Evolutionary conservation across 1,140 invertebrate genomes (phyloP), one percentile per base, ranked within the genome.

Genomic region (Leguminivora glycinivorella): DNA sequence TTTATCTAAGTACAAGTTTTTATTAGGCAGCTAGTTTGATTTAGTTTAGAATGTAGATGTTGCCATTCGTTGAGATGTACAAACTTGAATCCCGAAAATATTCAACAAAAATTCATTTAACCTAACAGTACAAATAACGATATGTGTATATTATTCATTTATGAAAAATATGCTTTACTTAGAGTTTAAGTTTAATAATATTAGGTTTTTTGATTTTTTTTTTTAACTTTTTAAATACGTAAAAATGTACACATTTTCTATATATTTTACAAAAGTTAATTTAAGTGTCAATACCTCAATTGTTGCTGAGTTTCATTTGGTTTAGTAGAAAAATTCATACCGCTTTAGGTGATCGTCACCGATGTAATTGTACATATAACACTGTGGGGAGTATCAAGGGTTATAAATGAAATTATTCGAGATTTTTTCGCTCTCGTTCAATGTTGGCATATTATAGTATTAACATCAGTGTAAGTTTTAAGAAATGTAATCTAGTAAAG

Each of bases 121-220:
- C 87, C 87, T 89, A 77, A 87, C 86, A 90, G 88, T 90, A 90
- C 88, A 90, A 90, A 88, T 88, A 87, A 85, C 79, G 78, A 81
- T 87, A 88, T 85, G 77, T 85, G 80, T 85, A 85, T 85, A 77
- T 79, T 85, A 83, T 83, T 85, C 84, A 84, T 84, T 77, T 82
- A 85, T 83, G 75, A 84, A 83, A 77, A 75, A 63, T 87, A 86
- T 90, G 86, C 88, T 90, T 90, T 88, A 90, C 84, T 88, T 88
- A 90, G 86, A 77, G 68, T 76, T 78, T 83, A 87, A 81, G 81
- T 81, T 81, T 81, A 38, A 38, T 38, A 38, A 52, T 75, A 70
- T 72, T 83, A 78, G 82, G 78, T 73, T 77, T 83, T 81, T 72
- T 77, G 75, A 81, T 70, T 75, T 72, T 77, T 76, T 71, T 74